Conservation (phyloP, 2,113 vertebrate species). For the Psittacus erithacus region DNA sequence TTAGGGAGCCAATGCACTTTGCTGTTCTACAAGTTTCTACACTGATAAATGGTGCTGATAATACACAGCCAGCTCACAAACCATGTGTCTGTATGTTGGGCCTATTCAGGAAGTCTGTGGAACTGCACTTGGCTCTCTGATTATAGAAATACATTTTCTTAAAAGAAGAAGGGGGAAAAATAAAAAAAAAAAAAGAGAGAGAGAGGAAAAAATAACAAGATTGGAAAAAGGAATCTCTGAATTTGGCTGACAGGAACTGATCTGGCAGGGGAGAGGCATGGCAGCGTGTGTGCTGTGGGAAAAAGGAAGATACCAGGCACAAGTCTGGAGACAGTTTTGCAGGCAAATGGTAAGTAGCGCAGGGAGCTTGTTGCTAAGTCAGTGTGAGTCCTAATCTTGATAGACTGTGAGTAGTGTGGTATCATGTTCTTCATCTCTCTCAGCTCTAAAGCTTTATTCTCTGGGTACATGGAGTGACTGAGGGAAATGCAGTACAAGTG, state of each 20-base stretch:
- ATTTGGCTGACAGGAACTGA: neutral
- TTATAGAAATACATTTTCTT: neutral
- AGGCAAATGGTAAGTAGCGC: neutral
- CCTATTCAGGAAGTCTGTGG: neutral
- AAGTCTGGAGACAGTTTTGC: neutral
- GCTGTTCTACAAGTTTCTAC: neutral
- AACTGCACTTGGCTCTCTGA: neutral
- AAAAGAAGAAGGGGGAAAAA: neutral
- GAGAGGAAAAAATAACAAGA: too few relatives aligned
- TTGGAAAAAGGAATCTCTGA: neutral
- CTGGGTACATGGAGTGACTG: neutral
- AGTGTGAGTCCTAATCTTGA: neutral
- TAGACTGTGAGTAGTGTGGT: neutral
- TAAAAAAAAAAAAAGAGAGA: neutral
- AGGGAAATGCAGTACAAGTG: neutral
- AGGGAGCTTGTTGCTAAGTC: neutral
- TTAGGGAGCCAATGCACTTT: neutral
- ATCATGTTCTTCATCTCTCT: neutral
- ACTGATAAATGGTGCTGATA: neutral
- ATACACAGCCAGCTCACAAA: neutral
- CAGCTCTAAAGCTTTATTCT: neutral
- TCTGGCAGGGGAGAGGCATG: neutral
- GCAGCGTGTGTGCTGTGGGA: neutral
- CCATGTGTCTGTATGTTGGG: neutral
- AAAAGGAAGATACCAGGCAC: neutral